Percentiles rank a stretch among this genome's conserved stretches.
Conservation (phyloP, 2,888 invertebrate genomes). For the Scotopteryx bipunctaria region DNA sequence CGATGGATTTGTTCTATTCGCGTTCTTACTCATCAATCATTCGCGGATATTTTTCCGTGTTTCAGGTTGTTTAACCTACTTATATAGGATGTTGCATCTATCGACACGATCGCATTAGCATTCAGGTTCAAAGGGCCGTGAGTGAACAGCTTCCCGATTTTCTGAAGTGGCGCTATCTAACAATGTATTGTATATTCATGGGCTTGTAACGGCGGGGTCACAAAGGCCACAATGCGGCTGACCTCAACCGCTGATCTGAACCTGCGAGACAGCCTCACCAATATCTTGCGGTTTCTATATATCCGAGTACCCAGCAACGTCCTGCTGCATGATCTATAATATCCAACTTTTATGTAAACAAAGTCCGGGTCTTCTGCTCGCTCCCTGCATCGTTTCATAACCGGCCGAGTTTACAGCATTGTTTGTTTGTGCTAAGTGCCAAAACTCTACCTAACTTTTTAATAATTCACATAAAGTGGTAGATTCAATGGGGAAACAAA, state of each 20-base stretch:
- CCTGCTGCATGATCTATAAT: constrained; percentile 29
- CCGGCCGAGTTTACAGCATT: constrained; percentile 18
- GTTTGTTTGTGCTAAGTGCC: constrained; percentile 24
- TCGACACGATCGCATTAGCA: constrained; percentile 70
- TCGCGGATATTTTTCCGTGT: constrained; percentile 81
- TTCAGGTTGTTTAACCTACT: constrained; percentile 80
- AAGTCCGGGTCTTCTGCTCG: constrained; percentile 6
- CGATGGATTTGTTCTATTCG: constrained; percentile 83
- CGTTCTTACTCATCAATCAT: constrained; percentile 80
- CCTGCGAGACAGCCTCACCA: constrained; percentile 41
- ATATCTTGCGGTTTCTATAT: constrained; percentile 44
- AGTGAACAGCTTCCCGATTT: constrained; percentile 30
- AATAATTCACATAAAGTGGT: constrained; percentile 19
- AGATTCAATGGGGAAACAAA: constrained; percentile 17
- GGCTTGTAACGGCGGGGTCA: constrained; percentile 29
- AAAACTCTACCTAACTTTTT: constrained; percentile 20
- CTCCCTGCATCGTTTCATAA: constrained; percentile 22
- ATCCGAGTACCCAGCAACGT: constrained; percentile 12
- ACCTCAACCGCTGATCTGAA: constrained; percentile 39
- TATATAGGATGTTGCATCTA: constrained; percentile 74
- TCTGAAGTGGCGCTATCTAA: constrained; percentile 33
- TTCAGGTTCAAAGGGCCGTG: constrained; percentile 45
- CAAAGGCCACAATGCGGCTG: constrained; percentile 41
- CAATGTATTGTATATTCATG: constrained; percentile 33
- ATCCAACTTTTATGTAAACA: constrained; percentile 30